These are phyloP conservation scores for Epinephelus awoara DNA, from an alignment of 2,797 vertebrate species.

Conservation along the genomic window DNA sequence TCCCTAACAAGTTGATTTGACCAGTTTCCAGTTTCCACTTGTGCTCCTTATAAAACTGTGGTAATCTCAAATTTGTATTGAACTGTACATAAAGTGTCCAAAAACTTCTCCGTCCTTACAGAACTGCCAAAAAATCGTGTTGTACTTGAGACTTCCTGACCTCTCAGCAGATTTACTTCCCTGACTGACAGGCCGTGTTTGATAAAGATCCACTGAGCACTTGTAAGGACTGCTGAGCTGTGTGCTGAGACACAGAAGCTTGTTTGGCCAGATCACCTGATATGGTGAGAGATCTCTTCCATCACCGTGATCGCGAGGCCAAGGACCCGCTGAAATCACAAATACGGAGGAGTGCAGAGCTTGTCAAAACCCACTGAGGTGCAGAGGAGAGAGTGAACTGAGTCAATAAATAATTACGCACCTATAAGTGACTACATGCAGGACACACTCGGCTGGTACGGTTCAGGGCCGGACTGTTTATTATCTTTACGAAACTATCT, in stretches of 20 bases:
- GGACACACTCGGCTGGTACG: conserved; percentile 57
- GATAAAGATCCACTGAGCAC: conserved; percentile 73
- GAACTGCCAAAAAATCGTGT: not conserved
- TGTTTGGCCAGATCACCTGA: conserved; percentile 91
- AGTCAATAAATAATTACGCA: conserved; percentile 80
- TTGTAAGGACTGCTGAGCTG: conserved; percentile 78
- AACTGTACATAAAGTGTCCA: not conserved
- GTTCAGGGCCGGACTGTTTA: conserved; percentile 81
- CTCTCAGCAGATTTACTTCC: conserved; percentile 8
- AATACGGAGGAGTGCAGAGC: conserved; percentile 79
- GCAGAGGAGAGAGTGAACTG: conserved; percentile 70
- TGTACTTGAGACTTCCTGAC: conserved; percentile 21
- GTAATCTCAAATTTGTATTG: conserved; percentile 12
- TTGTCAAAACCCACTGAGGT: conserved; percentile 74
- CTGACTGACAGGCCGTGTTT: conserved; percentile 36
- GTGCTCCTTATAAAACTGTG: not conserved
- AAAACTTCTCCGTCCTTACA: not conserved
- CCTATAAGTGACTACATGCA: conserved; percentile 75
- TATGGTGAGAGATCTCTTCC: conserved; percentile 85
- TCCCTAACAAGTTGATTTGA: not conserved
- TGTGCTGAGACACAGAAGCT: conserved; percentile 88
- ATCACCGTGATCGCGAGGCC: conserved; percentile 81
- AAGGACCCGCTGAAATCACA: conserved; percentile 88
- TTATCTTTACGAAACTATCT: conserved; percentile 88
- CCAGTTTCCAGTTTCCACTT: not conserved